phyloP scores from a whole-genome alignment of 2,797 vertebrate genomes.

The Gouania willdenowi region DNA sequence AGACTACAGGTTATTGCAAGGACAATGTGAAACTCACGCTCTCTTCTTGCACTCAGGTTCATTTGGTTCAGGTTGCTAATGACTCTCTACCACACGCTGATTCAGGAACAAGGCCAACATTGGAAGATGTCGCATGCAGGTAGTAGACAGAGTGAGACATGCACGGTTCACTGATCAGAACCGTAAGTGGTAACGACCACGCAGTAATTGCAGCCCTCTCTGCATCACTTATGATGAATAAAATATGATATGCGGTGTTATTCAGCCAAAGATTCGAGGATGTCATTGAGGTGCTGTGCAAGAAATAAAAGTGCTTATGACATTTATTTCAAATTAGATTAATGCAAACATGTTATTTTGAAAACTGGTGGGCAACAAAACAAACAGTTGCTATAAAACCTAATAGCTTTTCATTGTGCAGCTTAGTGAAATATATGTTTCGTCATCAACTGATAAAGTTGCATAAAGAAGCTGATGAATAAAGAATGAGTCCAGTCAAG shows the following conservation, averaged over 20 bases:
- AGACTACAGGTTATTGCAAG: background rate
- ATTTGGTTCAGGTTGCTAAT: slow-evolving; percentile 21
- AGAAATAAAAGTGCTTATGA: slow-evolving; percentile 55
- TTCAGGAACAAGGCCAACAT: slow-evolving; percentile 9
- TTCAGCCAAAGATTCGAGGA: slow-evolving; percentile 42
- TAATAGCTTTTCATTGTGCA: background rate
- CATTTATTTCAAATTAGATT: slow-evolving; percentile 36
- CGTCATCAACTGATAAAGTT: background rate
- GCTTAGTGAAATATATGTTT: background rate
- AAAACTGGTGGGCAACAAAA: slow-evolving; percentile 11
- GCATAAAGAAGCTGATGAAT: slow-evolving; percentile 20
- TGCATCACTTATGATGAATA: slow-evolving; percentile 68
- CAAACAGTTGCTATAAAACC: background rate
- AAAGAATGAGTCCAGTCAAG: slow-evolving; percentile 20
- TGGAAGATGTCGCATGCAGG: slow-evolving; percentile 19
- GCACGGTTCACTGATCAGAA: slow-evolving; percentile 30
- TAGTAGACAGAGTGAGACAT: slow-evolving; percentile 26
- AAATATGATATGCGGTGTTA: slow-evolving; percentile 69
- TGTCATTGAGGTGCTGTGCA: slow-evolving; percentile 49
- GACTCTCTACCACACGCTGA: slow-evolving; percentile 16
- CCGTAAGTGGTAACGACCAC: slow-evolving; percentile 31
- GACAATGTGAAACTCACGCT: slow-evolving; percentile 4
- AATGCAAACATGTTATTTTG: slow-evolving; percentile 30
- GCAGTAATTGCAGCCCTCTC: slow-evolving; percentile 60
- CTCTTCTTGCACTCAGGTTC: slow-evolving; percentile 10